Conservation (phyloP, 2,113 vertebrate species). For the Scolopax mira region DNA sequence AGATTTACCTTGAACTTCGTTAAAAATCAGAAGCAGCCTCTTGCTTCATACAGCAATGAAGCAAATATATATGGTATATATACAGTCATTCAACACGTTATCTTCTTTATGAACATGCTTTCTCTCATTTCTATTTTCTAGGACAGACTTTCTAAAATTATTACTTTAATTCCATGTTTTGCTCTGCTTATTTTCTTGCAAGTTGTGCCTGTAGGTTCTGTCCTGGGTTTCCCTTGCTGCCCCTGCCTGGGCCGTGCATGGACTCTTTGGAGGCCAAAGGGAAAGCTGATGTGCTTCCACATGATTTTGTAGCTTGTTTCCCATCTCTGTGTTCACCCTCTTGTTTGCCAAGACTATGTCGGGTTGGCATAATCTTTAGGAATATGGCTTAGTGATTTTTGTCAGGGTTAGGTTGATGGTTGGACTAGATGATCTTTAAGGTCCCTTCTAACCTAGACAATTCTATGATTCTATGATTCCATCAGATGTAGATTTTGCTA, state of each 20-base stretch:
- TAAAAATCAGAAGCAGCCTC: not conserved
- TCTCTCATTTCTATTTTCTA: not conserved
- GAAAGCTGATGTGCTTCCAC: not conserved
- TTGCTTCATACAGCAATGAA: not conserved
- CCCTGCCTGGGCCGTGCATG: fast-evolving
- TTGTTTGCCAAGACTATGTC: not conserved
- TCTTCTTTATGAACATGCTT: not conserved
- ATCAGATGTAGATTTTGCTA: not conserved
- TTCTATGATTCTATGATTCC: too few relatives aligned
- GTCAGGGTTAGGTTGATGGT: too few relatives aligned
- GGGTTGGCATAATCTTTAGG: too few relatives aligned
- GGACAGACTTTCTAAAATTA: not conserved
- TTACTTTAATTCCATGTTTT: not conserved
- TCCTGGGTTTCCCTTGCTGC: too few relatives aligned
- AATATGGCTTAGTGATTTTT: too few relatives aligned
- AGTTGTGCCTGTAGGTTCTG: not conserved
- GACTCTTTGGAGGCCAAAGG: not conserved
- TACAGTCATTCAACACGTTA: not conserved
- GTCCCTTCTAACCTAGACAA: too few relatives aligned
- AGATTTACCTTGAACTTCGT: not conserved
- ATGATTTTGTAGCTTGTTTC: not conserved
- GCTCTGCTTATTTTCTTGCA: not conserved
- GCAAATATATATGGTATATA: too few relatives aligned
- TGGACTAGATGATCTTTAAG: too few relatives aligned
- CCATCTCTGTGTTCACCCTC: not conserved